phyloP scores from a whole-genome alignment of 2,888 invertebrate genomes.

The Amphimallon solstitiale region DNA sequence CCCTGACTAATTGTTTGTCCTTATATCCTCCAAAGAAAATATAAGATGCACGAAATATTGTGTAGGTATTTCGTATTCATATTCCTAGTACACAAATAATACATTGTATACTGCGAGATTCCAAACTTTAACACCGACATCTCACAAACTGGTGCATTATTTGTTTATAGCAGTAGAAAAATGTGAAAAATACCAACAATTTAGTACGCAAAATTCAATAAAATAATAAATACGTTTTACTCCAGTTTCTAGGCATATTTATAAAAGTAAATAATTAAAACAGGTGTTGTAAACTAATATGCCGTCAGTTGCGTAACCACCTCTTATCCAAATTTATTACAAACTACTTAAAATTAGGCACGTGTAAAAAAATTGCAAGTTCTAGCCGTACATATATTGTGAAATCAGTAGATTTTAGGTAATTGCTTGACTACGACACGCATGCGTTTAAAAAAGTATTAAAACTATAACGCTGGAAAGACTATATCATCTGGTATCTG shows the following conservation, averaged over 20 bases:
- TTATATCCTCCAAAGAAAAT: no score
- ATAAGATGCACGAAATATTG: no score
- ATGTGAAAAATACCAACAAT: no score
- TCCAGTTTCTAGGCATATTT: neutral
- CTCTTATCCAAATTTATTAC: constrained; percentile 8
- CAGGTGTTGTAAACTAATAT: constrained; percentile 4
- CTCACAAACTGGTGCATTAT: no score
- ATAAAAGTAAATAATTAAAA: constrained; percentile 20
- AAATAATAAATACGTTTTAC: neutral
- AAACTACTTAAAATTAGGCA: constrained; percentile 23
- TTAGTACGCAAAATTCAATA: no score
- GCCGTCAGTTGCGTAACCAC: constrained; percentile 20
- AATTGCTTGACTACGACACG: neutral
- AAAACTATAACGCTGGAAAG: constrained; percentile 10
- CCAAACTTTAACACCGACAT: no score
- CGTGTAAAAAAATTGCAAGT: constrained; percentile 20
- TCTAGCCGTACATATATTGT: neutral
- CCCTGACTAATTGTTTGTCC: no score
- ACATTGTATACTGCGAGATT: no score
- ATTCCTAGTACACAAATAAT: no score
- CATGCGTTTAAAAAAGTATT: constrained; percentile 17
- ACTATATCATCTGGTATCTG: constrained; percentile 26
- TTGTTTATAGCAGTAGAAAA: no score
- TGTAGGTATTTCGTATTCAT: no score
- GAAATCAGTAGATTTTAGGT: constrained; percentile 9